These are phyloP conservation scores for Neodiprion fabricii DNA, from an alignment of 1,140 invertebrate species.

Conservation along the genomic window DNA sequence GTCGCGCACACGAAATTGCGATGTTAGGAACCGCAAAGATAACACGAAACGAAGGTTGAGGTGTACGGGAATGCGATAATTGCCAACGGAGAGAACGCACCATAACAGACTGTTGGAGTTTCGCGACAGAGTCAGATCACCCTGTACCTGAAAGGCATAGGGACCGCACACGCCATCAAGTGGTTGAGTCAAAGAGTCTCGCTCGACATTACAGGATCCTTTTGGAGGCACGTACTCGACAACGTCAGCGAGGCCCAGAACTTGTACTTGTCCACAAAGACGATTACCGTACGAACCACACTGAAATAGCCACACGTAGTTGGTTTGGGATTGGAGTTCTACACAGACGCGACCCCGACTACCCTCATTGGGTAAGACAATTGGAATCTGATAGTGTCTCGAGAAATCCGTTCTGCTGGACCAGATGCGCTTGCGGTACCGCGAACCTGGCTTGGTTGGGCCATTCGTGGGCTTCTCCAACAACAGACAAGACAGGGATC, in stretches of 20 bases:
- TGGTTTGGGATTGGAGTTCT: not conserved
- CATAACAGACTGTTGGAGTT: too few species aligned
- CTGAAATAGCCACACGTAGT: constrained; percentile 4
- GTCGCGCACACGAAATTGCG: too few species aligned
- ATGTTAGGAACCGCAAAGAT: too few species aligned
- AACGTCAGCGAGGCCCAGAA: constrained; percentile 12
- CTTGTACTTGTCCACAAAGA: constrained; percentile 14
- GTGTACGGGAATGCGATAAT: too few species aligned
- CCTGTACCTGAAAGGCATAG: not conserved
- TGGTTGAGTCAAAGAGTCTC: not conserved
- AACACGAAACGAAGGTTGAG: too few species aligned
- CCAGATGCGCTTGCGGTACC: constrained; percentile 14
- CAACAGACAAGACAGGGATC: not conserved
- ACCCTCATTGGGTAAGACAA: constrained; percentile 32
- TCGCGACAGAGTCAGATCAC: not conserved
- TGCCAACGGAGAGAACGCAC: too few species aligned
- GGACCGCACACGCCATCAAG: not conserved
- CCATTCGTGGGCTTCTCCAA: constrained; percentile 19
- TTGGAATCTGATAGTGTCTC: constrained; percentile 17
- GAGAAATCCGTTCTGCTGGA: not conserved
- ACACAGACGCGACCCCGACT: constrained; percentile 9
- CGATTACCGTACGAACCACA: not conserved
- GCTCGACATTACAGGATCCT: not conserved
- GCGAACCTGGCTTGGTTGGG: constrained; percentile 25
- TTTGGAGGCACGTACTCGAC: not conserved